Evolutionary conservation across 2,797 vertebrate genomes (phyloP), one percentile per base, ranked within the genome.

Genomic region (Echeneis naucrates): DNA sequence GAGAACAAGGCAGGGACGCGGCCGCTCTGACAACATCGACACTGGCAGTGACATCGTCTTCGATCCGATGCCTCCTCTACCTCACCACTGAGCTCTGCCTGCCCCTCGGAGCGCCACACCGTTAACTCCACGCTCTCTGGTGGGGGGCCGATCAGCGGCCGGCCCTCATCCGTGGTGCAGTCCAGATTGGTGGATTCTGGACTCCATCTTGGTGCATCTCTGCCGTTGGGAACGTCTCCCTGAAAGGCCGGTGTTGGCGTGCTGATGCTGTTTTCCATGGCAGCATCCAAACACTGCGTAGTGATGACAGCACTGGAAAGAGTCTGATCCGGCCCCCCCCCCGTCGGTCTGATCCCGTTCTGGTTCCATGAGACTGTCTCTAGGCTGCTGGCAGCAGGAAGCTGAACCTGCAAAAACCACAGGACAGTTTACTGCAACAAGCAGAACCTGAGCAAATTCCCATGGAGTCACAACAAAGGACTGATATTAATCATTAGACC

Each of bases 121-220:
- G 79, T 66, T 81, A 93, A 87, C 83, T 94, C 94, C 77, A 93
- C 88, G 30, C 88, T 92, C 85, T 93, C 92, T 0, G 81, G 87
- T 0, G 60, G 79, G 0, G 72, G 32, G n/a, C 85, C 78, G 9
- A 93, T 90, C 74, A 93, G 81, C 8, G 89, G 89, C 2, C 88
- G 91, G 6, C 75, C 87, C 81, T 94, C 92, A 2, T 93, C 89
- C 8, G 33, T 66, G 0, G 77, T 77, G 24, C 83, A 82, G 74
- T 91, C 90, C 72, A 80, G 79, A 64, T 78, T 75, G 77, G 88
- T 82, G 76, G 89, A 83, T 55, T 88, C 88, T 45, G 91, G 87
- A 60, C 88, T 92, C 91, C 86, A 82, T 72, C 86, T 77, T 3
- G 62, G 75, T 1, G 75, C 45, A 26, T 86, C 87, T 14, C 76